Percentiles rank a stretch among this genome's conserved stretches.
Evolutionary conservation across 2,113 vertebrate genomes (phyloP).

Genomic region (Pseudorasbora parva): DNA sequence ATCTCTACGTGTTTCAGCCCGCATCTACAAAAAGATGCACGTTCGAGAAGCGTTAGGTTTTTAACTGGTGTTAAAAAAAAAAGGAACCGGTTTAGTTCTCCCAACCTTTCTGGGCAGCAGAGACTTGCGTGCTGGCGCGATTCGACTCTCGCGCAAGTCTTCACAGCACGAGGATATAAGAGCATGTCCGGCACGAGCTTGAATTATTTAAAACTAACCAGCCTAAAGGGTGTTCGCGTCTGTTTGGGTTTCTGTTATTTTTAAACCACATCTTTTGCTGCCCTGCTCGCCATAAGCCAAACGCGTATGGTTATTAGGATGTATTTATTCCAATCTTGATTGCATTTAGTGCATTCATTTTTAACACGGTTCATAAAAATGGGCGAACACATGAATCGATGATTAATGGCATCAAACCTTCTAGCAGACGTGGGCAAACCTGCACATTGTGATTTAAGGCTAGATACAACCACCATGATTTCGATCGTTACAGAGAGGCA

Average conservation of each 20-base stretch:
- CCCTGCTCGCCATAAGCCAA: background rate
- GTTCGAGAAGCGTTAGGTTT: background rate
- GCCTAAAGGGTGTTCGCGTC: conserved; percentile 52
- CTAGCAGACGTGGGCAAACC: background rate
- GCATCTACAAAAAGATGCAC: background rate
- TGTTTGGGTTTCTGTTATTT: conserved; percentile 44
- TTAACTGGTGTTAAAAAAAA: too few species aligned
- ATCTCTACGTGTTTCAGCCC: background rate
- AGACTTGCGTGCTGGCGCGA: conserved; percentile 26
- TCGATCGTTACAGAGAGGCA: background rate
- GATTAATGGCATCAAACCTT: background rate
- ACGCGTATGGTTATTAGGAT: background rate
- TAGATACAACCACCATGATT: background rate
- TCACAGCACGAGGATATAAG: conserved; percentile 47
- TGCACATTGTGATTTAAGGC: background rate
- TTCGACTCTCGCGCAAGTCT: conserved; percentile 34
- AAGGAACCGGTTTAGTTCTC: background rate
- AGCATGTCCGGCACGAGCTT: conserved; percentile 54
- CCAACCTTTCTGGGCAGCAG: background rate
- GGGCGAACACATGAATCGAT: background rate
- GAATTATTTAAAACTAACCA: conserved; percentile 68
- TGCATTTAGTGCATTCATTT: background rate
- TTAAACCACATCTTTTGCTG: background rate
- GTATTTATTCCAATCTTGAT: background rate
- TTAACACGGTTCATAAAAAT: background rate